phyloP scores from a whole-genome alignment of 2,113 vertebrate species.

The Pica pica region DNA sequence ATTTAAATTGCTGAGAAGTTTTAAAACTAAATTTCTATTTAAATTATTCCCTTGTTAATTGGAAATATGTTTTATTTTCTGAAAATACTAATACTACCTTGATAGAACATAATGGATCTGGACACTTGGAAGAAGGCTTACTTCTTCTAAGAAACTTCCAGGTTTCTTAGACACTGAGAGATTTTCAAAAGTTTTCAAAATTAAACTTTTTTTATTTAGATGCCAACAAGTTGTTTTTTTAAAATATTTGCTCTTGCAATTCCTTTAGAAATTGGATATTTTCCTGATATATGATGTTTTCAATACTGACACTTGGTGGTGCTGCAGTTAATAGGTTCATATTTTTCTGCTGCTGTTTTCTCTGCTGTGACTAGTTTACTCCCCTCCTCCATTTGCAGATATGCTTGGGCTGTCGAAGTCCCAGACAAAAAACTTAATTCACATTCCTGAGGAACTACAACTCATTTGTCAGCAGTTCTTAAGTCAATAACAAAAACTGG shows the following conservation, averaged over 20 bases:
- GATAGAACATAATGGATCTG: background rate
- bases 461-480: background rate
- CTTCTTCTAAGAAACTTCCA: background rate
- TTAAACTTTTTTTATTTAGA: background rate
- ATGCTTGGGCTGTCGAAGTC: accelerated
- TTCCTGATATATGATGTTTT: background rate
- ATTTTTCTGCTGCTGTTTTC: background rate
- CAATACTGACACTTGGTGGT: constrained; percentile 68
- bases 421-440: background rate
- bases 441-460: background rate
- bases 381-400: background rate
- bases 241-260: background rate
- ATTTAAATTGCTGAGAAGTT: background rate
- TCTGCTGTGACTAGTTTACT: background rate
- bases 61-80: background rate
- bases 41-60: background rate
- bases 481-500: background rate
- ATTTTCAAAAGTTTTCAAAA: background rate
- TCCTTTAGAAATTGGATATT: background rate
- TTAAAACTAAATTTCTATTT: background rate
- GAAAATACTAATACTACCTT: background rate
- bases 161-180: background rate
- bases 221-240: background rate
- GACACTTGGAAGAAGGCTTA: background rate
- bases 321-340: constrained; percentile 62